Evolutionary conservation across 2,113 vertebrate genomes (phyloP), one percentile per base, ranked within the genome.

Genomic region (Cottus gobio): DNA sequence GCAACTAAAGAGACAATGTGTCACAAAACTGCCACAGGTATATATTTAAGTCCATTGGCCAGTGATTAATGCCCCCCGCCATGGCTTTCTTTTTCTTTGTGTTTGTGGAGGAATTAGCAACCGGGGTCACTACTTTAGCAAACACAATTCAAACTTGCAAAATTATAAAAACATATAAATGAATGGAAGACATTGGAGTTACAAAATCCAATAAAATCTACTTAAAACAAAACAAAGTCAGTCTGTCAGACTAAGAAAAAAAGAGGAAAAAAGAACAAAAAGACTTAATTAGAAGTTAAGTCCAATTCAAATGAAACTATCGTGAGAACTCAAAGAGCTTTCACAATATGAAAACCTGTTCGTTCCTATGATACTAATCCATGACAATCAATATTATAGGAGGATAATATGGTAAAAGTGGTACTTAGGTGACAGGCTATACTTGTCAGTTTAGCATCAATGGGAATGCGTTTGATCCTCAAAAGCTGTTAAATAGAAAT

Each of bases 1-100:
- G 80, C 85, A 86, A 92, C 93, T 91, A 91, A 62, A 62, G 75
- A 80, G 79, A 89, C 85, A 80, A 79, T 70, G 74, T 69, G 77
- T 72, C 83, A 85, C 90, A 92, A 87, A 91, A 81, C 69, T 85
- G 87, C 71, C 74, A 81, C 77, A 89, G 71, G 81, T 84, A 71
- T 75, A 86, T 58, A 8, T 56, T 89, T 75, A 85, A 84, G 79
- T 69, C 71, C 54, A 80, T 46, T 79, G 76, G 42, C 28, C 63
- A 80, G 72, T 89, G 87, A 92, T 80, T 85, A 77, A 92, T 76
- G 66, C 77, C 75, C 75, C 74, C 64, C 62, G 74, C 56, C 64
- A 63, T 39, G 15, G 81, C 64, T 82, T 84, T 87, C 72, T 77
- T 80, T 71, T 68, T 78, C 50, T 63, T 44, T 39, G 15, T 48